Evolutionary conservation across 2,888 invertebrate genomes (phyloP), one percentile per base, ranked within the genome.

Genomic region (Ashinkailepas kermadecensis): DNA sequence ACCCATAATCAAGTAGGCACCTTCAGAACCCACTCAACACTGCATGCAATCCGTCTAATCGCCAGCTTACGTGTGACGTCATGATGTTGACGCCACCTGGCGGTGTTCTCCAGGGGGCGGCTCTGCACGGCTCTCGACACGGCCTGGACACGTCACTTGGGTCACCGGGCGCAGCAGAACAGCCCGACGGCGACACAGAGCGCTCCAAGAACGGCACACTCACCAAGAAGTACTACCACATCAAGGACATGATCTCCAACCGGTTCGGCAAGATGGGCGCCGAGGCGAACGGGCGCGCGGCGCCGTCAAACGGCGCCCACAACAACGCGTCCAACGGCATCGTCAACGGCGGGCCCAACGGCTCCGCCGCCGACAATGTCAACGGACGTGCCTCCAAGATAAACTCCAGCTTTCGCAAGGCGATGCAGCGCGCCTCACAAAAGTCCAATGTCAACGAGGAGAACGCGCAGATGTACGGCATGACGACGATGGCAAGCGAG

Each of bases 221-320:
- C 23, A 79, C 79, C 58, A 79, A 79, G 80, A 84, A 84, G 79
- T 84, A 84, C 78, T 82, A 82, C n/a, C 79, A 83, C 82, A 80
- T 84, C n/a, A 84, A 83, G 78, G 83, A 82, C 65, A 84, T 83
- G 74, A 62, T 84, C 18, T 82, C 82, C 25, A 81, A 82, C 78
- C 83, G 83, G 65, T 83, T 84, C 70, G 82, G 70, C 56, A 81
- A 59, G 74, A 56, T 74, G 79, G 79, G 79, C 8, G n/a, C 79
- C 13, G 79, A 79, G 25, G 1, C 4, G 23, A 23, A 4, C 25
- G n/a, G n/a, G 11, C 21, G 57, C 21, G n/a, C 78, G 21, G 78
- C 78, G 18, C 12, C 56, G 13, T 6, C 78, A 0, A 1, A 10
- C 57, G 78, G n/a, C n/a, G 21, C 21, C 21, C 56, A 56, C 56